phyloP scores from a whole-genome alignment of 1,140 invertebrate genomes.

The Solen grandis region DNA sequence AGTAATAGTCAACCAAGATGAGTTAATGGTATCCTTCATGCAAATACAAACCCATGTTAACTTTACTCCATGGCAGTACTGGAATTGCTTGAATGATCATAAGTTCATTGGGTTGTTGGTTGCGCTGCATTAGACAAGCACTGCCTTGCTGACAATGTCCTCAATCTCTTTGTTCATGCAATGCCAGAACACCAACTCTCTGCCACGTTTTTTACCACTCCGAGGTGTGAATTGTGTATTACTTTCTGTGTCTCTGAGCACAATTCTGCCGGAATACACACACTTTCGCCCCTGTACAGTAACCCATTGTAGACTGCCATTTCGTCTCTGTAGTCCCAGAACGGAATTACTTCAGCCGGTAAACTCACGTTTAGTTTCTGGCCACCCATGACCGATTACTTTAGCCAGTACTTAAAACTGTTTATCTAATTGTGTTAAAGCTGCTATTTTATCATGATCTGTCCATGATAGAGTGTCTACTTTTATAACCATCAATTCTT shows the following conservation, averaged over 20 bases:
- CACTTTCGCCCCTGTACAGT: background rate
- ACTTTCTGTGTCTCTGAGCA: background rate
- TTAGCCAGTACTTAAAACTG: constrained; percentile 20
- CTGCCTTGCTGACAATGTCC: background rate
- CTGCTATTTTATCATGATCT: constrained; percentile 25
- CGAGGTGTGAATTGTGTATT: background rate
- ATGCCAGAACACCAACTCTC: background rate
- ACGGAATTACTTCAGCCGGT: constrained; percentile 50
- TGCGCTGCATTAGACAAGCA: background rate
- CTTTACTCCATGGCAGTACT: background rate
- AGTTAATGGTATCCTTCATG: background rate
- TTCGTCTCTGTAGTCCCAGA: constrained; percentile 64
- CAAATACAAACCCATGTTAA: background rate
- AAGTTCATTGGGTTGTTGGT: background rate
- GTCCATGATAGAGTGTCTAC: constrained; percentile 17
- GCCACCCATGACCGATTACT: constrained; percentile 36
- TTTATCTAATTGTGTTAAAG: constrained; percentile 2
- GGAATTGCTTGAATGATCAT: background rate
- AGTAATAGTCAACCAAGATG: background rate
- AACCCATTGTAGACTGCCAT: background rate
- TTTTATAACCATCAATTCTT: constrained; percentile 22
- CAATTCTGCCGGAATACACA: background rate
- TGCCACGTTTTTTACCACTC: background rate
- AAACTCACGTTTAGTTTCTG: constrained; percentile 21
- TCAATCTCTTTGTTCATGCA: background rate